A percentile compares a stretch with the other conserved stretches of the same genome.
Conservation (phyloP, 2,113 vertebrate genomes). For the Myiozetetes cayanensis region DNA sequence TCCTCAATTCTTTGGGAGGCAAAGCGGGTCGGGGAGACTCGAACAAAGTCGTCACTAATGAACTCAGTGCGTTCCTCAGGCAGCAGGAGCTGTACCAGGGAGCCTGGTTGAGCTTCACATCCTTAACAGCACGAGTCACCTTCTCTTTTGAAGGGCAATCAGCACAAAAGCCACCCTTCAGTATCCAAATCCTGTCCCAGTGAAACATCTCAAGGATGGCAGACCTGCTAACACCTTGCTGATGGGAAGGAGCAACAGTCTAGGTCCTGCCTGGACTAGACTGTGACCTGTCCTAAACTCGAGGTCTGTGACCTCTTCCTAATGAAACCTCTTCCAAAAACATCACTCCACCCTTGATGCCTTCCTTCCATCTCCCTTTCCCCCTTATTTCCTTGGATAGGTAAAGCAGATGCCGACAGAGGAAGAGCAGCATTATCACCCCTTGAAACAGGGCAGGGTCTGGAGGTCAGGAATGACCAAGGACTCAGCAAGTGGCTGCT, state of each 20-base stretch:
- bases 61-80: rapidly evolving
- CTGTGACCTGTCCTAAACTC: neutral
- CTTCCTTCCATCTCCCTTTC: neutral
- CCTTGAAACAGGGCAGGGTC: neutral
- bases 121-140: neutral
- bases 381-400: neutral
- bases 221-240: rapidly evolving
- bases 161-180: neutral
- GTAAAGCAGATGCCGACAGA: neutral
- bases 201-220: neutral
- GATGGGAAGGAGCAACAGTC: neutral
- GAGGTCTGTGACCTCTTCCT: neutral
- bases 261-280: neutral
- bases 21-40: neutral
- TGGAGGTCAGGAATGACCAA: neutral
- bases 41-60: neutral
- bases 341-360: neutral
- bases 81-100: neutral
- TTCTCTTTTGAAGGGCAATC: neutral
- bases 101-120: neutral
- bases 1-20: neutral
- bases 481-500: neutral
- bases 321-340: neutral
- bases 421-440: neutral
- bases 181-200: neutral